Conservation (phyloP, 2,888 invertebrate species). For the Molorchus minor region DNA sequence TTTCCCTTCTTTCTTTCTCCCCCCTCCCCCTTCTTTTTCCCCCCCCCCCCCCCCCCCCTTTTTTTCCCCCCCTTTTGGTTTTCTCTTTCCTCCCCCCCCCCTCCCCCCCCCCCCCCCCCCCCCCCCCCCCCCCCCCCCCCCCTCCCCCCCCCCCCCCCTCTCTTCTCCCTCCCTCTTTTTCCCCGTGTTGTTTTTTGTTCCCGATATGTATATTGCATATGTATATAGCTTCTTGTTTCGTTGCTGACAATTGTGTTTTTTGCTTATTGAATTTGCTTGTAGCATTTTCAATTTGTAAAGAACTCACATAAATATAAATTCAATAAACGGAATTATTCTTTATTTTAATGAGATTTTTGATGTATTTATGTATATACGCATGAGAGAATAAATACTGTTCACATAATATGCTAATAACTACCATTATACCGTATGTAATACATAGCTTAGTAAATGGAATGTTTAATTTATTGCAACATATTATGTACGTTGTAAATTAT, state of each 20-base stretch:
- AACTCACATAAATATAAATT: not conserved
- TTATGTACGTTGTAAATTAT: not conserved
- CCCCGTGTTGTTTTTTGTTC: too few relatives aligned
- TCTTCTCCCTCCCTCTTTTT: too few relatives aligned
- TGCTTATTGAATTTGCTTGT: conserved; percentile 6
- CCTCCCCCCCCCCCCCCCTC: too few relatives aligned
- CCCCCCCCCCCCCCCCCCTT: too few relatives aligned
- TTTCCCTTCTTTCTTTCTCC: too few relatives aligned
- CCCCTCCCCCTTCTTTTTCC: too few relatives aligned
- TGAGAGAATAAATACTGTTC: not conserved
- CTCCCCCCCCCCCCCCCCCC: too few relatives aligned
- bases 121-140: too few relatives aligned
- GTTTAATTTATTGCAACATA: not conserved
- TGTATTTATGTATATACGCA: not conserved
- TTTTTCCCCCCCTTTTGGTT: too few relatives aligned
- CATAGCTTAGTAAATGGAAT: not conserved
- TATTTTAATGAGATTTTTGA: not conserved
- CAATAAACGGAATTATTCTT: not conserved
- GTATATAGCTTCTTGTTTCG: conserved; percentile 10
- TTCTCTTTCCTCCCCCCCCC: too few relatives aligned
- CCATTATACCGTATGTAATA: not conserved
- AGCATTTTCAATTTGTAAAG: not conserved
- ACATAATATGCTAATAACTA: not conserved
- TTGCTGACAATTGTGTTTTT: conserved; percentile 9
- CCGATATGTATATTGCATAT: too few relatives aligned